Conservation (phyloP, 2,888 invertebrate genomes). For the Xestoiulus laeticollis region DNA sequence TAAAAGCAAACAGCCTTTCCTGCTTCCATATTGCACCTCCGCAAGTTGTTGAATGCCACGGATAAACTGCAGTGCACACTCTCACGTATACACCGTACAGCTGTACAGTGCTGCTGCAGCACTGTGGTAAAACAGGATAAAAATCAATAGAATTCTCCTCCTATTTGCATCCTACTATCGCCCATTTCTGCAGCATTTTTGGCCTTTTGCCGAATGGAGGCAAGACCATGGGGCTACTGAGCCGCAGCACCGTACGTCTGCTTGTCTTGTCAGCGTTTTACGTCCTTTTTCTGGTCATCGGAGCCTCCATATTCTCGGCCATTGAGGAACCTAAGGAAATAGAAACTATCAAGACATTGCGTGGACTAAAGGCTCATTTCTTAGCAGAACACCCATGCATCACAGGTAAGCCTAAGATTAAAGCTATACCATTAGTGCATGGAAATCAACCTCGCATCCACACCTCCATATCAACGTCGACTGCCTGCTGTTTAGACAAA, state of each 20-base stretch:
- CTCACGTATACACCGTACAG: not conserved
- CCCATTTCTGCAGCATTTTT: not conserved
- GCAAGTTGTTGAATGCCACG: constrained; percentile 9
- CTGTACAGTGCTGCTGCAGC: constrained; percentile 24
- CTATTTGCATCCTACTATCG: not conserved
- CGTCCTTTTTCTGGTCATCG: constrained; percentile 73
- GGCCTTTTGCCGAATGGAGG: constrained; percentile 49
- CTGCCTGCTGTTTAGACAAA: not conserved
- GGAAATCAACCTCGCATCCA: not conserved
- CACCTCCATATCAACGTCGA: not conserved
- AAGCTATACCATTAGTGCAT: not conserved
- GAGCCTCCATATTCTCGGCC: constrained; percentile 81
- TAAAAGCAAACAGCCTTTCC: not conserved
- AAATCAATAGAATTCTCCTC: constrained; percentile 5
- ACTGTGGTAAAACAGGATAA: not conserved
- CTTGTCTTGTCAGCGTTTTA: constrained; percentile 66
- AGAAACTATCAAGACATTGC: constrained; percentile 69
- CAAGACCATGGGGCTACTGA: constrained; percentile 51
- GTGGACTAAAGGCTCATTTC: constrained; percentile 71
- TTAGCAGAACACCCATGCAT: constrained; percentile 72
- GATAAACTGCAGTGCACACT: constrained; percentile 2
- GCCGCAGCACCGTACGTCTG: constrained; percentile 60
- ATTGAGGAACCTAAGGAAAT: constrained; percentile 79
- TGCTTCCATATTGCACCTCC: not conserved
- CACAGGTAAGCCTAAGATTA: constrained; percentile 69